Base-by-base conservation (phyloP, 2,888 invertebrate species). In the Hypena proboscidalis region DNA sequence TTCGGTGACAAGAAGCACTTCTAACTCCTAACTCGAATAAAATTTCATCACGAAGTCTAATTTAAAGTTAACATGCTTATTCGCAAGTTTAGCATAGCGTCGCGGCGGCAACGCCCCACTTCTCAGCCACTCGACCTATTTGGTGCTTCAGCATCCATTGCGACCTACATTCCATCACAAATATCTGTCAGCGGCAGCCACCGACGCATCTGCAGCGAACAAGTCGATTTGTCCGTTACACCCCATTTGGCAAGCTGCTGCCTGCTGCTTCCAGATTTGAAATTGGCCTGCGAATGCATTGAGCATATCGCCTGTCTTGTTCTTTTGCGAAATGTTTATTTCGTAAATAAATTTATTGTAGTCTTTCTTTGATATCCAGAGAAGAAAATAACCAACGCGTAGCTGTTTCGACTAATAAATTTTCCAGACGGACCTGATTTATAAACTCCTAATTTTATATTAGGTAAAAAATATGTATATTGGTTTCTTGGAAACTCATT, bases 151-250 rank as follows among this genome's bases (percentile, higher is more conserved):
- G 61, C 63, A 65, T 74, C 70, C 74, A 70, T 63, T 70, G 73
- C 74, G 77, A 77, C 78, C 76, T 76, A 74, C 66, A 77, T 77
- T 70, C 59, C 50, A 62, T 34, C 48, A 53, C 55, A 67, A 73
- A 68, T 74, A 74, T 74, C 75, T 72, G 73, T 77, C 78, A 62
- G 59, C 45, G 29, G 52, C 76, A 77, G 67, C 29, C 57, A 58
- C 54, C 55, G 54, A 70, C 68, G 65, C 71, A 65, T 70, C 77
- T 75, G 76, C 71, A 68, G 37, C 62, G 33, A 58, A 54, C 77
- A 74, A 61, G 59, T 57, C 62, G 61, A 76, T 75, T 76, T 74
- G 64, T 72, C 64, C 61, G 58, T 58, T 69, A 71, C 70, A 74
- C 70, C 53, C 69, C 67, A 72, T 72, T 74, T 69, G 70, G 68